A percentile compares a stretch with the other conserved stretches of the same genome.
Conservation (phyloP, 1,140 invertebrate genomes). For the Aphidius ervi region DNA sequence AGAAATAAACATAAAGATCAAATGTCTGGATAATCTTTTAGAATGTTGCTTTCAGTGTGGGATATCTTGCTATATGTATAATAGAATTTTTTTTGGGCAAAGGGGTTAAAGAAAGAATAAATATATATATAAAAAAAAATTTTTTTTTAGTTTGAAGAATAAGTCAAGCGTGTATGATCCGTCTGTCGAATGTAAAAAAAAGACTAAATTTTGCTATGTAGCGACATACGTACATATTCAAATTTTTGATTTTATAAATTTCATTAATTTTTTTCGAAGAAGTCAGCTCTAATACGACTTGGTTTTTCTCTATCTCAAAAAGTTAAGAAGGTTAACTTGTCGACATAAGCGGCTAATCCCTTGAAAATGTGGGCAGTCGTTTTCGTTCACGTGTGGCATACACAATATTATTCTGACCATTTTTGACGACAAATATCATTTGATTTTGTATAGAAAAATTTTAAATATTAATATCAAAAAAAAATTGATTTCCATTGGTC, state of each 20-base stretch:
- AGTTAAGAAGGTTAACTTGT: constrained; percentile 30
- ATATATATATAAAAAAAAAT: background rate
- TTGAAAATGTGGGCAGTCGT: constrained; percentile 18
- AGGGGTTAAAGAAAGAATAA: background rate
- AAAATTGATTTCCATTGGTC: constrained; percentile 3
- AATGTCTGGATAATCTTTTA: too few species aligned
- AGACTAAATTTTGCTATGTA: constrained; percentile 1
- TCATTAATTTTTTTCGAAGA: constrained; percentile 15
- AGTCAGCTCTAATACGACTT: constrained; percentile 34
- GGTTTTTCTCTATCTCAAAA: constrained; percentile 25
- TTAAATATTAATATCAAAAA: background rate
- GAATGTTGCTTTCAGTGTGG: too few species aligned
- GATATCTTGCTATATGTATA: too few species aligned
- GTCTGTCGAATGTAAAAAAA: background rate
- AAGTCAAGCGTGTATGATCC: constrained; percentile 8
- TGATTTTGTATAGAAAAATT: background rate
- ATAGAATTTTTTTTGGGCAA: too few species aligned
- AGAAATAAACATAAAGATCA: too few species aligned
- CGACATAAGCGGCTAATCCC: constrained; percentile 28
- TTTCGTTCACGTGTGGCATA: constrained; percentile 6
- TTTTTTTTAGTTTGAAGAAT: background rate
- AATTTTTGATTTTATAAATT: background rate
- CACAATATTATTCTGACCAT: background rate
- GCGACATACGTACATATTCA: constrained; percentile 10
- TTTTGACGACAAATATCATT: background rate